phyloP scores from a whole-genome alignment of 2,888 invertebrate genomes.

The Drosophila tanythrix region DNA sequence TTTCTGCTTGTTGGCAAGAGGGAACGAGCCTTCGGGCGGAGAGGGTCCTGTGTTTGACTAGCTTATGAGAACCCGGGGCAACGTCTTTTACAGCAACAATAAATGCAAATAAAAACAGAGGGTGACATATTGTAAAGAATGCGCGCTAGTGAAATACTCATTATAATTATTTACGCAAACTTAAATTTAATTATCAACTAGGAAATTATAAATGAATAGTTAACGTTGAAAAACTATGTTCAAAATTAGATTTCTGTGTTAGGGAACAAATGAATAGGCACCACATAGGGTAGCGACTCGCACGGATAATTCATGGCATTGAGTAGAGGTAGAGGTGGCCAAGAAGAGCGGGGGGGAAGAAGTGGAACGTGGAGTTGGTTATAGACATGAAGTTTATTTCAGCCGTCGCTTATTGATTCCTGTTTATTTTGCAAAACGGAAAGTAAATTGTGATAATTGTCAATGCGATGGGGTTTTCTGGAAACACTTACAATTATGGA shows the following conservation, averaged over 20 bases:
- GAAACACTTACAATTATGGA: conserved; percentile 43
- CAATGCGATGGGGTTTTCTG: conserved; percentile 2
- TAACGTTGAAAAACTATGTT: neutral
- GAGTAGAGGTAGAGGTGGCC: no score
- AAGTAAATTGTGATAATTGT: conserved; percentile 11
- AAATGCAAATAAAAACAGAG: conserved; percentile 61
- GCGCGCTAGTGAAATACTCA: neutral
- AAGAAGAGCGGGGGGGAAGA: neutral
- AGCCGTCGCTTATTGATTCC: conserved; percentile 64
- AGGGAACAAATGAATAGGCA: conserved; percentile 2
- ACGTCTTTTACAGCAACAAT: conserved; percentile 61
- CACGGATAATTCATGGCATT: conserved; percentile 66
- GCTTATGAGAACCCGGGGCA: conserved; percentile 63
- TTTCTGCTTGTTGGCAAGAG: conserved; percentile 26
- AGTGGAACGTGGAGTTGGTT: conserved; percentile 11
- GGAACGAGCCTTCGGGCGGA: conserved; percentile 11
- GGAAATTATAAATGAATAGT: neutral
- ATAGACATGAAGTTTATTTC: conserved; percentile 33
- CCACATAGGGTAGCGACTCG: neutral
- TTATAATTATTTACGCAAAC: neutral
- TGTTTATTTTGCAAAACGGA: conserved; percentile 53
- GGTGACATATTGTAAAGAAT: conserved; percentile 4
- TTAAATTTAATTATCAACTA: neutral
- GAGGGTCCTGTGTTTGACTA: conserved; percentile 52
- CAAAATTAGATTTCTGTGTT: neutral